Evolutionary conservation across 2,797 vertebrate genomes (phyloP), one percentile per base, ranked within the genome.

Genomic region (Acipenser transmontanus): DNA sequence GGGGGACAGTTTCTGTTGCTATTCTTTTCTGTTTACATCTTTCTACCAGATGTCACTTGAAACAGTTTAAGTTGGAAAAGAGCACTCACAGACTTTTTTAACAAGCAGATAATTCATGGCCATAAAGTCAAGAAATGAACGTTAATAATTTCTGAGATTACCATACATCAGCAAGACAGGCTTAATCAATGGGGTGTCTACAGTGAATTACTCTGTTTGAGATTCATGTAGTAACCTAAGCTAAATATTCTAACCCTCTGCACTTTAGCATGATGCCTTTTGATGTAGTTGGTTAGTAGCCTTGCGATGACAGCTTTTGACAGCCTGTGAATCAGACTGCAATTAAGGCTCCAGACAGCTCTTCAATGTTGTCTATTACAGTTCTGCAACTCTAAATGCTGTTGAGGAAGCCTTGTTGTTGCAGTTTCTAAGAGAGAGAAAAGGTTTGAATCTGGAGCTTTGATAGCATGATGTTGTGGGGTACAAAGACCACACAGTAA

Each of bases 91-190:
- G 9, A 57, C 6, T 11, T 57, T 6, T 57, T 57, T 11, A 11
- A 57, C 9, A 57, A 57, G 54, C 12, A 7, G 4, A n/a, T 11
- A n/a, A 11, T 57, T 57, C 54, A 57, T 57, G 11, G 11, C 9
- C 12, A n/a, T 8, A 13, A 57, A n/a, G 54, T 13, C 11, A n/a
- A 57, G 11, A 34, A 57, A 57, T 7, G 54, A 57, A n/a, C 54
- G 2, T 57, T 57, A 57, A 57, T 57, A 57, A 57, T 57, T 57
- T 57, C 54, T 57, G 54, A n/a, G 54, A 57, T 57, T 57, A 57
- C 54, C 54, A 57, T 57, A 57, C 14, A 13, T 57, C 54, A 57
- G 54, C 9, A 7, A 57, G 12, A 57, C 7, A 57, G 12, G 2
- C 54, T 7, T n/a, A 9, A 13, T 57, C 11, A 57, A 57, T 57